Base-by-base conservation (phyloP, 2,888 invertebrate species). In the Idaea straminata region DNA sequence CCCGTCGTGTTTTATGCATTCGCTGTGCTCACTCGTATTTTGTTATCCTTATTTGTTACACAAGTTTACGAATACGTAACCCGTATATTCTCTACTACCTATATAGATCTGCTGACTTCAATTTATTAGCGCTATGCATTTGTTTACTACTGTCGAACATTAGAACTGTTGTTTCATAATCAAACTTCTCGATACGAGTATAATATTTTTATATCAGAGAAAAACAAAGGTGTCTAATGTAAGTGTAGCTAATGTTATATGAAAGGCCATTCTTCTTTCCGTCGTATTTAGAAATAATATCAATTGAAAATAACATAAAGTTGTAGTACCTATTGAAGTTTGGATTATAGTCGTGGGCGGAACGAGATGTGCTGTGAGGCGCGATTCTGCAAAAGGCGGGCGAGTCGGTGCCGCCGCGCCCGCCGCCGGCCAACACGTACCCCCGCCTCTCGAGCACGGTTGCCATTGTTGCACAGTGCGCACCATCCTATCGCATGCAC, bases 361-460 rank as follows among this genome's bases (percentile, higher is more conserved):
- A 79, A 74, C 77, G 76, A 74, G 76, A 78, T 82, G 77, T 78
- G 79, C 77, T 79, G 76, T 74, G 76, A 78, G 80, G 81, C 82
- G 85, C 78, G 79, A 82, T 83, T 81, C 79, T 71, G 83, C 25
- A 79, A 76, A 78, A 83, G 84, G 83, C 83, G 83, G 83, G 83
- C 82, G 79, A 83, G 75, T 68, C 79, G 85, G 88, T 85, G 81
- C 79, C 82, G 88, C 87, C 87, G 77, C 81, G 80, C 86, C 88
- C 85, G 81, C 79, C 83, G 87, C 87, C 87, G 76, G 81, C 81
- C 87, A 88, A 75, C 75, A 74, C 69, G 71, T 77, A 76, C 84
- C 84, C 81, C 89, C 89, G 89, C 91, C 90, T 85, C 83, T 85
- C 80, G 80, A 81, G 81, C 88, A 87, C 86, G 87, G 66, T 82